Evolutionary conservation across 2,797 vertebrate genomes (phyloP), one percentile per base, ranked within the genome.

Genomic region (Thunnus albacares): DNA sequence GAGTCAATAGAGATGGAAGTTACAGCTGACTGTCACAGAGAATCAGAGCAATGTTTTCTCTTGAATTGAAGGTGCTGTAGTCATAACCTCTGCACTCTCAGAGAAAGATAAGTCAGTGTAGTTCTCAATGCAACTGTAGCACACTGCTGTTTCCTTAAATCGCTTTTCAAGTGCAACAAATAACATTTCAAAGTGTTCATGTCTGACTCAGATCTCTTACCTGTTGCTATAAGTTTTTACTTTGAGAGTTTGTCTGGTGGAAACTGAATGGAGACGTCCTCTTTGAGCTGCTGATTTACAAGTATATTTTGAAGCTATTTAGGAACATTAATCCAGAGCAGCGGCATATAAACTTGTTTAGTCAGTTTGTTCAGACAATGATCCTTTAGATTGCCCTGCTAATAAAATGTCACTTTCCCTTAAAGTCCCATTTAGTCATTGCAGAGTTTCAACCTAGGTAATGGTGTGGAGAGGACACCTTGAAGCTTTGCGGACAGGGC

Each of bases 381-480:
- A n/a, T 68, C 59, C 53, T 83, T 86, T 76, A 76, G 56, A 81
- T 79, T 79, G 60, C 66, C 61, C 52, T 63, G 69, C 72, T 85
- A 86, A 86, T 91, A 86, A 89, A 89, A 85, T 80, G 88, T 82
- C 92, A 83, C 85, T 89, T 90, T 89, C 80, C 51, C 78, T 86
- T 65, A 63, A 79, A 83, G 75, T 77, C 87, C 58, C 79, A 77
- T 81, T 90, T 65, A 74, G 78, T 93, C 90, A 87, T 47, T 56
- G 66, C 66, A 45, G 59, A 84, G 70, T 81, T 84, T 84, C 61
- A 6, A 67, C 77, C 74, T 65, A 87, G 89, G 87, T 90, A 91
- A 91, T 91, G 89, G 79, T 75, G 87, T 90, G 79, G 75, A 88
- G 91, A 91, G 90, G 91, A 92, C 90, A 94, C 92, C 93, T 93